Evolutionary conservation across 2,888 invertebrate genomes (phyloP).

Genomic region (Papilio elwesi): DNA sequence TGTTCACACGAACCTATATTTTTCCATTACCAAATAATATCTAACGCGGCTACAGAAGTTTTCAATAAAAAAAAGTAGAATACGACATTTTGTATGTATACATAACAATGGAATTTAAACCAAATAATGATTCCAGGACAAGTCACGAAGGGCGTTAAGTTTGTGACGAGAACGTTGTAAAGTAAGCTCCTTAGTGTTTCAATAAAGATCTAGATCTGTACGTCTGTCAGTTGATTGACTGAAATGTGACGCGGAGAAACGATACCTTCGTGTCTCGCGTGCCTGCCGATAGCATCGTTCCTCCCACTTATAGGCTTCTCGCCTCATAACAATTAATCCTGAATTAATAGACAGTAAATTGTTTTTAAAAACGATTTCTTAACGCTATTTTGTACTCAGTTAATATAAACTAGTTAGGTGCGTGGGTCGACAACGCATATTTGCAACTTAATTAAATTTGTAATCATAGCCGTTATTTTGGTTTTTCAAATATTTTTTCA

Average conservation of each 20-base stretch:
- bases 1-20: no score
- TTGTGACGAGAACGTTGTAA: neutral
- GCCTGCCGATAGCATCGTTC: slow-evolving; percentile 48
- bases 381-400: slow-evolving; percentile 39
- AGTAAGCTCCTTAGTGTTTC: slow-evolving; percentile 33
- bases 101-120: neutral
- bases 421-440: slow-evolving; percentile 22
- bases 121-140: neutral
- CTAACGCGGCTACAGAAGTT: no score
- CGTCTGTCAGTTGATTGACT: slow-evolving; percentile 31
- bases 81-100: no score
- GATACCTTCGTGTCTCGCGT: slow-evolving; percentile 34
- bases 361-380: slow-evolving; percentile 44
- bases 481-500: neutral
- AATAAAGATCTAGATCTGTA: slow-evolving; percentile 35
- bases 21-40: no score
- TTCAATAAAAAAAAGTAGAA: no score
- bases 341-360: slow-evolving; percentile 51
- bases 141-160: neutral
- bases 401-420: slow-evolving; percentile 19
- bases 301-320: slow-evolving; percentile 45
- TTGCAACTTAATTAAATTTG: slow-evolving; percentile 4
- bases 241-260: slow-evolving; percentile 36
- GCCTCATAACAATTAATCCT: slow-evolving; percentile 53
- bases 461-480: neutral